Evolutionary conservation across 2,797 vertebrate species (phyloP).

Genomic region (Semaprochilodus insignis): DNA sequence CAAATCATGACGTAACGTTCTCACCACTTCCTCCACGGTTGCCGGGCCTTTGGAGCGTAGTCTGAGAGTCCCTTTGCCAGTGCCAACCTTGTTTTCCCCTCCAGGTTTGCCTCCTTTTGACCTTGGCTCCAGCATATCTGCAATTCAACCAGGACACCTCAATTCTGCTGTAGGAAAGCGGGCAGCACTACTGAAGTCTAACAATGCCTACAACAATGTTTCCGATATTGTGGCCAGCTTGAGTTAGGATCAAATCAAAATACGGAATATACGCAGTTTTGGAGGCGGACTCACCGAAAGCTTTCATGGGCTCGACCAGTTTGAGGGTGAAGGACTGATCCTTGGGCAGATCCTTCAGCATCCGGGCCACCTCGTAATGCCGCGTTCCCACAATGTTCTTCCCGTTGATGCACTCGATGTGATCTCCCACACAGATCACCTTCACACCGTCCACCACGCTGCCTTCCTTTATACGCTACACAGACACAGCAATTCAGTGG

Average conservation of each 20-base stretch:
- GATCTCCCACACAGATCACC: slow-evolving; percentile 90
- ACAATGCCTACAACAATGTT: neutral
- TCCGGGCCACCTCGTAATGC: slow-evolving; percentile 94
- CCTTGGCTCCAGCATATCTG: slow-evolving; percentile 92
- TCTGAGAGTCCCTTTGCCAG: slow-evolving; percentile 88
- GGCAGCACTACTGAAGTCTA: too few relatives aligned
- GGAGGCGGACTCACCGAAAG: slow-evolving; percentile 90
- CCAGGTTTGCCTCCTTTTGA: slow-evolving; percentile 81
- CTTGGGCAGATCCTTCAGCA: slow-evolving; percentile 90
- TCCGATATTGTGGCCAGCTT: too few relatives aligned
- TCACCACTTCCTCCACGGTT: slow-evolving; percentile 90
- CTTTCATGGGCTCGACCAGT: slow-evolving; percentile 92
- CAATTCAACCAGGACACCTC: slow-evolving; percentile 6
- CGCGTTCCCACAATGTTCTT: slow-evolving; percentile 83
- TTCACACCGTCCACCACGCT: slow-evolving; percentile 89
- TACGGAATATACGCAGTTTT: too few relatives aligned
- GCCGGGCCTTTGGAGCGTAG: slow-evolving; percentile 92
- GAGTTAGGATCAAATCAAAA: too few relatives aligned
- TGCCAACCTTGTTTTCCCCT: slow-evolving; percentile 80
- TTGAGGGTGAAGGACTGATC: slow-evolving; percentile 86
- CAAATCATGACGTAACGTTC: slow-evolving; percentile 12
- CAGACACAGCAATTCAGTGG: neutral
- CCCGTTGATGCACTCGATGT: slow-evolving; percentile 93
- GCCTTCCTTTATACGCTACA: slow-evolving; percentile 91
- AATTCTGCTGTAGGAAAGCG: neutral